phyloP scores from a whole-genome alignment of 2,113 vertebrate species.

The Colistium nudipinnis region DNA sequence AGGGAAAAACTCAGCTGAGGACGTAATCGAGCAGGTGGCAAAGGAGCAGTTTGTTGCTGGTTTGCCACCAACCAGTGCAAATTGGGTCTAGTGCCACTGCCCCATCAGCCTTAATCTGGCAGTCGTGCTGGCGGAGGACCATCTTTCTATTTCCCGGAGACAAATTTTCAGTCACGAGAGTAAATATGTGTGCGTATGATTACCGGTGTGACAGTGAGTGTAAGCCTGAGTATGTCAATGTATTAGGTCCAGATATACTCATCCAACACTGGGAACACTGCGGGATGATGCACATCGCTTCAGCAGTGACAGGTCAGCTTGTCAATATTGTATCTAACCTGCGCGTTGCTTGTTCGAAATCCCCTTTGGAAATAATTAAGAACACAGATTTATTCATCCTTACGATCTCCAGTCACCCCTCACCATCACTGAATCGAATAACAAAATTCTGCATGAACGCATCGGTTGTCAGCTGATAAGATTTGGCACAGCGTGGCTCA shows the following conservation, averaged over 20 bases:
- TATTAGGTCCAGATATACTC: neutral
- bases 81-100: too few relatives aligned
- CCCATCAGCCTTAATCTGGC: too few relatives aligned
- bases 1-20: too few relatives aligned
- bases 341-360: slow-evolving; percentile 12
- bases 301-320: slow-evolving; percentile 24
- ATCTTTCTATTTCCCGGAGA: too few relatives aligned
- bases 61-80: too few relatives aligned
- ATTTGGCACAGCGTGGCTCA: slow-evolving; percentile 35
- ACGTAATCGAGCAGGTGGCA: too few relatives aligned
- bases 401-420: slow-evolving; percentile 24
- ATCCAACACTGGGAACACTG: neutral
- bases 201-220: neutral
- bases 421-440: slow-evolving; percentile 39
- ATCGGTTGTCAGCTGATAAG: slow-evolving; percentile 38
- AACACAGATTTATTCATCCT: slow-evolving; percentile 47
- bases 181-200: neutral
- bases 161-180: neutral
- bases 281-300: neutral
- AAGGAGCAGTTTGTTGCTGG: too few relatives aligned
- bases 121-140: too few relatives aligned
- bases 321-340: slow-evolving; percentile 9
- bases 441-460: slow-evolving; percentile 56
- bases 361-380: slow-evolving; percentile 56
- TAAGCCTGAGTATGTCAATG: neutral